phyloP scores from a whole-genome alignment of 2,888 invertebrate genomes.

The Ormyrus rosae region DNA sequence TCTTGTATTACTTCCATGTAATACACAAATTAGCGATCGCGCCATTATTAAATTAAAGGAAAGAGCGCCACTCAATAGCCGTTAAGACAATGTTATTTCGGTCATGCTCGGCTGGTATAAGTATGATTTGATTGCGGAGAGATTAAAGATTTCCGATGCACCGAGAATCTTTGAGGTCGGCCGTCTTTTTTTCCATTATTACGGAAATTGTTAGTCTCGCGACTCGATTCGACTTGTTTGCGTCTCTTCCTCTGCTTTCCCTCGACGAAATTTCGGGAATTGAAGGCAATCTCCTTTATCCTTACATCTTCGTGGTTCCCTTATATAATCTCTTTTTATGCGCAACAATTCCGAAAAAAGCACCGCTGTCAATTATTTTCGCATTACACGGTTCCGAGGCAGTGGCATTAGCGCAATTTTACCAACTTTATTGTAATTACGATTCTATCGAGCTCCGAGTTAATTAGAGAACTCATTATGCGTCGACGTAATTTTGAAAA shows the following conservation, averaged over 20 bases:
- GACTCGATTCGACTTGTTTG: slow-evolving; percentile 2
- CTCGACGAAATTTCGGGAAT: slow-evolving; percentile 26
- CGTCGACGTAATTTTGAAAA: no score
- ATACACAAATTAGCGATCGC: no score
- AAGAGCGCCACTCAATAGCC: neutral
- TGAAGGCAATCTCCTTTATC: slow-evolving; percentile 17
- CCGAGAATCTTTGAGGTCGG: neutral
- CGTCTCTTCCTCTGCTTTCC: slow-evolving; percentile 13
- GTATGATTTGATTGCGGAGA: neutral
- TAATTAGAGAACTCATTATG: no score
- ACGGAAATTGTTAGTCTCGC: slow-evolving; percentile 33
- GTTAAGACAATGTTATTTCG: neutral
- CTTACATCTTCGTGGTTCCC: neutral
- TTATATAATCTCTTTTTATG: slow-evolving; percentile 26
- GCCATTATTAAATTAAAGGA: no score
- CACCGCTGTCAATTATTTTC: slow-evolving; percentile 12
- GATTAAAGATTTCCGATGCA: slow-evolving; percentile 6
- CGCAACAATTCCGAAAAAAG: slow-evolving; percentile 6
- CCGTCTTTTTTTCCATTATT: slow-evolving; percentile 36
- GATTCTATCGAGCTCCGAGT: no score
- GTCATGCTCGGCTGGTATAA: neutral
- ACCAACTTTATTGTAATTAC: no score
- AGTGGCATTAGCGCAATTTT: no score
- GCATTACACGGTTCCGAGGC: neutral
- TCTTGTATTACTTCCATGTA: no score